A percentile compares a stretch with the other conserved stretches of the same genome.
These are phyloP conservation scores for Cerastoderma edule DNA, from an alignment of 2,888 invertebrate genomes.

Conservation along the genomic window DNA sequence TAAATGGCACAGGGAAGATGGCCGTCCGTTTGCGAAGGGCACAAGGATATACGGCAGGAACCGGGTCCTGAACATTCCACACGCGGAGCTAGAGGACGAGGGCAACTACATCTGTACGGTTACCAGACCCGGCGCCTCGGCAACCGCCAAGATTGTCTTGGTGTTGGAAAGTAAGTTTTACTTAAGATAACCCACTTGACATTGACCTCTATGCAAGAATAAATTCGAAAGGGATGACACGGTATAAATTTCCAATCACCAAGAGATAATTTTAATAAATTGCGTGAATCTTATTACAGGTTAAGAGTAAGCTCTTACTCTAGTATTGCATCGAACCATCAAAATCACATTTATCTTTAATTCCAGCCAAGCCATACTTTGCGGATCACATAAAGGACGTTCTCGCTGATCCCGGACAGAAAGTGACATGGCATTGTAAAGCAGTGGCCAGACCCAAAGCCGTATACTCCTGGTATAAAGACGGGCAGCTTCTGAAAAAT, in stretches of 20 bases:
- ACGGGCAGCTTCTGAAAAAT: slow-evolving; percentile 34
- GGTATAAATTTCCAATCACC: too few species aligned
- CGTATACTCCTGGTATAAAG: slow-evolving; percentile 54
- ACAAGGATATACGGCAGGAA: slow-evolving; percentile 39
- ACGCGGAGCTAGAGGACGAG: slow-evolving; percentile 52
- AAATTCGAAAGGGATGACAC: too few species aligned
- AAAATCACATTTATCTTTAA: slow-evolving; percentile 3
- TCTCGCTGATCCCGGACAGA: slow-evolving; percentile 50
- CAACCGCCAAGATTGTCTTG: slow-evolving; percentile 28
- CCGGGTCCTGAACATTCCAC: slow-evolving; percentile 53
- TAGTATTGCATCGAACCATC: too few species aligned
- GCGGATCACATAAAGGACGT: slow-evolving; percentile 40
- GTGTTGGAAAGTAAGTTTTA: slow-evolving; percentile 46
- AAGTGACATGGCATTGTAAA: slow-evolving; percentile 52
- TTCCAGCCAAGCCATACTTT: slow-evolving; percentile 57
- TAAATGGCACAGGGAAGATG: slow-evolving; percentile 46
- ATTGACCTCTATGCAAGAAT: too few species aligned
- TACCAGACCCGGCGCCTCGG: slow-evolving; percentile 23
- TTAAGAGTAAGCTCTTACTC: too few species aligned
- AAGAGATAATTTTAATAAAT: too few species aligned
- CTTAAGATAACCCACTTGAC: neutral
- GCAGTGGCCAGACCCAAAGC: slow-evolving; percentile 53
- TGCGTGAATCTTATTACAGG: too few species aligned
- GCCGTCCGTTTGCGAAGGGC: slow-evolving; percentile 40
- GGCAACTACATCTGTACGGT: slow-evolving; percentile 56